Evolutionary conservation across 2,113 vertebrate species (phyloP).

Genomic region (Lepisosteus oculatus): DNA sequence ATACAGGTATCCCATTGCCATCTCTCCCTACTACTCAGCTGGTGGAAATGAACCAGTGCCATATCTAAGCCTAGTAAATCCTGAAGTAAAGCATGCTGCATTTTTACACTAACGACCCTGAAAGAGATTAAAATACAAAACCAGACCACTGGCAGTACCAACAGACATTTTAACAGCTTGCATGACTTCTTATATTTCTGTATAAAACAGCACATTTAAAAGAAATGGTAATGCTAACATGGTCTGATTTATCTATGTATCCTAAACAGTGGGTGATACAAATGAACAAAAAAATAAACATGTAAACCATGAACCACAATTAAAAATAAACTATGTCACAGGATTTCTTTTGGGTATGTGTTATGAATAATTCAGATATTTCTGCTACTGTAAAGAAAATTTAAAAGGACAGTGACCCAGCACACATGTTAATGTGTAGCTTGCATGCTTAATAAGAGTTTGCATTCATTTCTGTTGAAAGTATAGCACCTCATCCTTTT

Average conservation of each 20-base stretch:
- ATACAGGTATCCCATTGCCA: not conserved
- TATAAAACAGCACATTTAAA: too few species aligned
- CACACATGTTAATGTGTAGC: constrained; percentile 60
- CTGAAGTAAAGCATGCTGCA: too few species aligned
- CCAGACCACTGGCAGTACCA: not conserved
- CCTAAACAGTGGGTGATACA: too few species aligned
- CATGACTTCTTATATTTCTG: too few species aligned
- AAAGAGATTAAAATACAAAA: not conserved
- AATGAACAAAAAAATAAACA: constrained; percentile 13
- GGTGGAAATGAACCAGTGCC: too few species aligned
- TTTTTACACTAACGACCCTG: too few species aligned
- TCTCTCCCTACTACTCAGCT: not conserved
- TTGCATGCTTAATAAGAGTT: constrained; percentile 61
- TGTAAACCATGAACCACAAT: constrained; percentile 1
- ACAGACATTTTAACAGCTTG: too few species aligned
- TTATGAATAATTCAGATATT: constrained; percentile 65
- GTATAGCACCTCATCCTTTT: constrained; percentile 27
- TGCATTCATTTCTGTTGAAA: constrained; percentile 52
- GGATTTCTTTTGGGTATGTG: constrained; percentile 33
- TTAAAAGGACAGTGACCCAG: constrained; percentile 70
- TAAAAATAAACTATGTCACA: constrained; percentile 2
- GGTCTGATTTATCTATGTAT: too few species aligned
- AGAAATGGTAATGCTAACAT: too few species aligned
- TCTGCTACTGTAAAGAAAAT: constrained; percentile 49
- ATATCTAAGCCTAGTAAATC: too few species aligned